phyloP scores from a whole-genome alignment of 1,140 invertebrate genomes.

The Hylaeus volcanicus region DNA sequence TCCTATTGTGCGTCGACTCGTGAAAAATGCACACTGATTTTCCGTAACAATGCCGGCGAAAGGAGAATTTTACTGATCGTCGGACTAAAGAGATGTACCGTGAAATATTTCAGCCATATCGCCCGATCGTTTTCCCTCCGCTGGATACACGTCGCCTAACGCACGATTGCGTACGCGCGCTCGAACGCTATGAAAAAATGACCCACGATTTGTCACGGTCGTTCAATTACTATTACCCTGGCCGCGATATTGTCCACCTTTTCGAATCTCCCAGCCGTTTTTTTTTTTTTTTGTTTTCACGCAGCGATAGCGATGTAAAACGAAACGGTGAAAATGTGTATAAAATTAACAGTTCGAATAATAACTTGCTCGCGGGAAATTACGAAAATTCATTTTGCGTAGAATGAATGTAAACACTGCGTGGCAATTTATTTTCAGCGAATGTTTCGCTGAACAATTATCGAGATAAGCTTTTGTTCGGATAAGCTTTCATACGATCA shows the following conservation, averaged over 20 bases:
- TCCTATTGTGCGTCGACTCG: constrained; percentile 62
- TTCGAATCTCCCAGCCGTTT: not conserved
- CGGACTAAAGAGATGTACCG: constrained; percentile 48
- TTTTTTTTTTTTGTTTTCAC: not conserved
- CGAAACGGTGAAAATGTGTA: no score
- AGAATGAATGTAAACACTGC: no score
- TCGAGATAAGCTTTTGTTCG: no score
- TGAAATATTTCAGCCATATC: constrained; percentile 49
- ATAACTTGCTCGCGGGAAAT: no score
- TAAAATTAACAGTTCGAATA: no score
- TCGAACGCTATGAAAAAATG: not conserved
- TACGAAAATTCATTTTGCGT: no score
- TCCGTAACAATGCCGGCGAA: constrained; percentile 67
- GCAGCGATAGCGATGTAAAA: no score
- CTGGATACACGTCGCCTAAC: not conserved
- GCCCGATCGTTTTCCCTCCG: not conserved
- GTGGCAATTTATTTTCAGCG: no score
- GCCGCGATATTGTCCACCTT: not conserved
- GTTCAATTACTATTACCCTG: constrained; percentile 10
- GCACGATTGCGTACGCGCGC: not conserved
- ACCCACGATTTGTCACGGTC: not conserved
- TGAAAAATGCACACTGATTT: constrained; percentile 68
- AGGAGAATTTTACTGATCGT: constrained; percentile 62
- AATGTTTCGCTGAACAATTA: no score
- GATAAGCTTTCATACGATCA: no score